Conservation (phyloP, 1,140 invertebrate genomes). For the Drosophila ercepeae region DNA sequence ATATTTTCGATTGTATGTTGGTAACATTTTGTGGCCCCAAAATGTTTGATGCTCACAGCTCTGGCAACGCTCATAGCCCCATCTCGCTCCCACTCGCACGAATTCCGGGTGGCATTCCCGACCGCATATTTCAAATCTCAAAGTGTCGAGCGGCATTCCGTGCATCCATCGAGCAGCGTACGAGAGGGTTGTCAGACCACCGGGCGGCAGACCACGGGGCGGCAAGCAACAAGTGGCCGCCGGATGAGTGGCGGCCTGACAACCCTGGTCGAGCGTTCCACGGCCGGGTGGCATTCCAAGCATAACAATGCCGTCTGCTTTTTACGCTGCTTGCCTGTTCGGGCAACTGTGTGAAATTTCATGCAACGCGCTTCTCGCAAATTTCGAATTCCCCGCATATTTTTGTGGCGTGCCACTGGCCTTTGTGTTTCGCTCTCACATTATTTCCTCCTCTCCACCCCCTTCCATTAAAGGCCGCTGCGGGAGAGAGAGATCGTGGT, state of each 20-base stretch:
- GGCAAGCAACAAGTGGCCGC: constrained; percentile 28
- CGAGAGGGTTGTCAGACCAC: constrained; percentile 32
- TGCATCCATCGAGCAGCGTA: constrained; percentile 1
- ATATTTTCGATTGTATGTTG: constrained; percentile 76
- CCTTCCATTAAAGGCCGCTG: neutral
- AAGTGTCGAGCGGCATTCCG: constrained; percentile 13
- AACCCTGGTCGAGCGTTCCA: constrained; percentile 41
- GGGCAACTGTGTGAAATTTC: constrained; percentile 79
- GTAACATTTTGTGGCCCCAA: constrained; percentile 70
- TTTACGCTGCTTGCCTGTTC: constrained; percentile 72
- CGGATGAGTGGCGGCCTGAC: neutral
- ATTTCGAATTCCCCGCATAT: constrained; percentile 81
- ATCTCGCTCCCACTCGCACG: constrained; percentile 28
- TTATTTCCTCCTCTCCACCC: neutral
- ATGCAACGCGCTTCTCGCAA: constrained; percentile 81
- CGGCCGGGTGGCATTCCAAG: constrained; percentile 63
- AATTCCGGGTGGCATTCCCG: constrained; percentile 38
- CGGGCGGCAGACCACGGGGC: constrained; percentile 14
- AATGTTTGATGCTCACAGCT: constrained; percentile 41
- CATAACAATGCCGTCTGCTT: constrained; percentile 73
- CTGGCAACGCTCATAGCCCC: constrained; percentile 61
- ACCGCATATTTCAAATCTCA: constrained; percentile 42
- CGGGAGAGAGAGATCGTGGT: neutral
- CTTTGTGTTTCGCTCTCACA: constrained; percentile 22
- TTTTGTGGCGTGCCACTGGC: constrained; percentile 60